Percentiles rank a stretch among this genome's conserved stretches.
These are phyloP conservation scores for Minunthozetes semirufus DNA, from an alignment of 2,888 invertebrate genomes.

Conservation along the genomic window DNA sequence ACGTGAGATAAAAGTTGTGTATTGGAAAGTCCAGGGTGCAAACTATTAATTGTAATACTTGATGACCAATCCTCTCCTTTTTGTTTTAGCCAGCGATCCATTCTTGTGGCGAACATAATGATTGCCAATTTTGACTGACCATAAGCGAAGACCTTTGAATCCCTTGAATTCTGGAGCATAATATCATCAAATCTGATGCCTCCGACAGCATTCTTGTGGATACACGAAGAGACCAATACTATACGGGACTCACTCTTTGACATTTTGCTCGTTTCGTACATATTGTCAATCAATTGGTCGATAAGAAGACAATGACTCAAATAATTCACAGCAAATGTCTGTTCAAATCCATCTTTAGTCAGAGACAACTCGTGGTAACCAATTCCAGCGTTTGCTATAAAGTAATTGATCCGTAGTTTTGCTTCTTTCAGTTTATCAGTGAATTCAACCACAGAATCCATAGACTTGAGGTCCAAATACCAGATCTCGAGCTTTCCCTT, in stretches of 20 bases:
- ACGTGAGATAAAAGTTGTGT: conserved; percentile 55
- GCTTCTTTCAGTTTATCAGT: conserved; percentile 56
- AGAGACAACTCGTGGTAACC: conserved; percentile 74
- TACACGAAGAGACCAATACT: conserved; percentile 78
- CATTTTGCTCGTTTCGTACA: conserved; percentile 57
- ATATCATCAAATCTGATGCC: conserved; percentile 71
- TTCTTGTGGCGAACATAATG: conserved; percentile 57
- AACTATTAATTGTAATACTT: conserved; percentile 56
- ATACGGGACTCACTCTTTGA: conserved; percentile 61
- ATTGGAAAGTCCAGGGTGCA: conserved; percentile 80
- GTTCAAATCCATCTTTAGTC: conserved; percentile 75
- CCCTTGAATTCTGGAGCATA: conserved; percentile 54
- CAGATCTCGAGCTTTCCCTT: conserved; percentile 55
- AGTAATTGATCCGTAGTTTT: conserved; percentile 55
- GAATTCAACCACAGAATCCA: conserved; percentile 69
- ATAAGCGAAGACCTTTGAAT: conserved; percentile 45
- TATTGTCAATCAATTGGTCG: conserved; percentile 66
- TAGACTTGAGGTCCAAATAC: conserved; percentile 66
- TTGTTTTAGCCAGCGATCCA: conserved; percentile 58
- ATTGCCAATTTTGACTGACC: conserved; percentile 80
- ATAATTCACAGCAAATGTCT: conserved; percentile 79
- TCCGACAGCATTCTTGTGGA: conserved; percentile 63
- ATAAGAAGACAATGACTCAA: conserved; percentile 76
- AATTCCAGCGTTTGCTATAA: conserved; percentile 81
- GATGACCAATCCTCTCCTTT: conserved; percentile 52